Base-by-base conservation (phyloP, 2,113 vertebrate genomes). In the Larimichthys crocea region DNA sequence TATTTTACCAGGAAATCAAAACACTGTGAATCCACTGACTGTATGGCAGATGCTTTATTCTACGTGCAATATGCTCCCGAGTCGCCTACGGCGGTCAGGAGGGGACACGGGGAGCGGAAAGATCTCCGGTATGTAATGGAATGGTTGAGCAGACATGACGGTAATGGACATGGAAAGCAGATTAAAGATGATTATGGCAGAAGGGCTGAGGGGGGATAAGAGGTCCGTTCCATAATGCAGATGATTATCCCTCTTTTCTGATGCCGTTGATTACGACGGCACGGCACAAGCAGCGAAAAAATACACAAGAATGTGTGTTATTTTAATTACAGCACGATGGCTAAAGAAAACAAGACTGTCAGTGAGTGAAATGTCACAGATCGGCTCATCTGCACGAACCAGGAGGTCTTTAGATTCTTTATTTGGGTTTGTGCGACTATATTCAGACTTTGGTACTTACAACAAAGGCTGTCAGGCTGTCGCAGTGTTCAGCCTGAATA, bases 171-270 rank as follows among this genome's bases (percentile, higher is more conserved):
- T 86, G 73, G 74, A 89, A 93, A 91, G 90, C 84, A 92, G 93
- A 93, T 94, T 94, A 93, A 89, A 93, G 89, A 91, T 89, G 87
- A 93, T 92, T 90, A 88, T 79, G 79, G 85, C 86, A 86, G 87
- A 83, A 68, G 74, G 74, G 67, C 74, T 56, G 79, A 44, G 72
- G 46, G 35, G 63, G 90, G 89, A 88, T 91, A 78, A 93, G 85
- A 87, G 86, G 81, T 82, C 87, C 76, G 75, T 86, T 84, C 76
- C 78, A 83, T 91, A 84, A 90, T 84, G 76, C 83, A 80, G 81
- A 90, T 57, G 84, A 92, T 93, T 84, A 91, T 92, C 88, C 87
- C 56, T 63, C 76, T 84, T 80, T 83, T 70, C 76, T 29, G 74
- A 78, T 78, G 78, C 68, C 26, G 82, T 68, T 81, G 86, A 90